These are phyloP conservation scores for Hydroisotoma schaefferi DNA, from an alignment of 2,888 invertebrate species.

Conservation along the genomic window DNA sequence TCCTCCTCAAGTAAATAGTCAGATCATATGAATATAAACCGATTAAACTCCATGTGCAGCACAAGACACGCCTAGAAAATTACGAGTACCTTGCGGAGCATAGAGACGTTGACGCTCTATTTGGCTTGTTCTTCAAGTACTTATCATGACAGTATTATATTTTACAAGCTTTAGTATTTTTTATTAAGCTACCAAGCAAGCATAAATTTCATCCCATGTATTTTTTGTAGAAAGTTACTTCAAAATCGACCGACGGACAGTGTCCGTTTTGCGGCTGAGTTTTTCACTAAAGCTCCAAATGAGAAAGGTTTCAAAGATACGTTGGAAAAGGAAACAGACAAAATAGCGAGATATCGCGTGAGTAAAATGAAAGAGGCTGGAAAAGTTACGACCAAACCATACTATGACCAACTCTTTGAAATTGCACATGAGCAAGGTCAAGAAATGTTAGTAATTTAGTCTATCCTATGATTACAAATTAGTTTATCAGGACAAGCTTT, in stretches of 20 bases:
- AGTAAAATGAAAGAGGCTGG: conserved; percentile 26
- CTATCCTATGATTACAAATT: no score
- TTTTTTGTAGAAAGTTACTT: conserved; percentile 35
- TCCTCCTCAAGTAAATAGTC: not conserved
- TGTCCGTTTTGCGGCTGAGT: conserved; percentile 26
- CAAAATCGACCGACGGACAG: conserved; percentile 23
- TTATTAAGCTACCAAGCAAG: no score
- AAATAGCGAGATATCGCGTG: conserved; percentile 22
- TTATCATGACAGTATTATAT: not conserved
- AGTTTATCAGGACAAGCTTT: no score
- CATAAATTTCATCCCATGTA: not conserved
- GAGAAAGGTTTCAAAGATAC: conserved; percentile 10
- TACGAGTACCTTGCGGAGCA: conserved; percentile 33
- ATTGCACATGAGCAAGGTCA: no score
- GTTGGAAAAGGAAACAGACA: conserved; percentile 21
- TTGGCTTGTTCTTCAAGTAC: conserved; percentile 22
- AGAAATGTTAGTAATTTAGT: no score
- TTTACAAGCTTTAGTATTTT: no score
- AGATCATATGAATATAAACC: not conserved
- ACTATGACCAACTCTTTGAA: no score
- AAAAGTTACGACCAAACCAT: conserved; percentile 11
- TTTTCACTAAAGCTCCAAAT: conserved; percentile 18
- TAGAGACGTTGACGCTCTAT: conserved; percentile 38
- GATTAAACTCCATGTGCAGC: not conserved
- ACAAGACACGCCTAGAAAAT: conserved; percentile 29